These are phyloP conservation scores for Polyommatus iphigenia DNA, from an alignment of 2,888 invertebrate species.

Conservation along the genomic window DNA sequence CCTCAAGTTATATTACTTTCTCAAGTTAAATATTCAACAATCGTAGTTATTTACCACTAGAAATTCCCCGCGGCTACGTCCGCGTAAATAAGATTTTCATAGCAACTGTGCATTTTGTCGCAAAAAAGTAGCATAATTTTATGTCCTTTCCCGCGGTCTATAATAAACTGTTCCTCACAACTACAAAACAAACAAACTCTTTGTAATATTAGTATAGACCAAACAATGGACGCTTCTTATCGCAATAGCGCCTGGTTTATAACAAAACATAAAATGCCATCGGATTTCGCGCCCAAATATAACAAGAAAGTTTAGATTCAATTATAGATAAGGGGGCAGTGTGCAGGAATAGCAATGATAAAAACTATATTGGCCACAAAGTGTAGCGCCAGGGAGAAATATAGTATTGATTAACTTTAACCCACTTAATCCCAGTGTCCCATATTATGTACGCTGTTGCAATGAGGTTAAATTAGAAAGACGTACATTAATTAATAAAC, in stretches of 20 bases:
- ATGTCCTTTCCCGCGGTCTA: no score
- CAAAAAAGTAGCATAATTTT: no score
- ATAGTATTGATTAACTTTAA: neutral
- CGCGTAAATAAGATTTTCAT: no score
- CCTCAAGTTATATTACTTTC: no score
- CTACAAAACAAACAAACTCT: no score
- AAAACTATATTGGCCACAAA: neutral
- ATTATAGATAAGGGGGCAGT: neutral
- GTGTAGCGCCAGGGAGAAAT: neutral
- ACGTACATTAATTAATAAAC: no score
- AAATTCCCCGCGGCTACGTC: no score
- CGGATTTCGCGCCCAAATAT: neutral
- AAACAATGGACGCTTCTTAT: neutral
- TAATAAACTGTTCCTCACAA: no score
- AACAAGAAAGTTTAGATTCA: constrained; percentile 18
- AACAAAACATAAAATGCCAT: constrained; percentile 3
- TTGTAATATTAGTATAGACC: neutral
- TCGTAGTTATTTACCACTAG: no score
- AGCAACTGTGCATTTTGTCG: no score
- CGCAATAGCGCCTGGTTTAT: neutral
- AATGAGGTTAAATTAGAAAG: neutral
- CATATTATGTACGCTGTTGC: neutral
- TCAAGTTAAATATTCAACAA: no score
- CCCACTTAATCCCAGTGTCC: neutral
- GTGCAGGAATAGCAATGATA: neutral